Percentiles rank a stretch among this genome's conserved stretches.
Evolutionary conservation across 2,113 vertebrate species (phyloP).

Genomic region (Corapipo altera): DNA sequence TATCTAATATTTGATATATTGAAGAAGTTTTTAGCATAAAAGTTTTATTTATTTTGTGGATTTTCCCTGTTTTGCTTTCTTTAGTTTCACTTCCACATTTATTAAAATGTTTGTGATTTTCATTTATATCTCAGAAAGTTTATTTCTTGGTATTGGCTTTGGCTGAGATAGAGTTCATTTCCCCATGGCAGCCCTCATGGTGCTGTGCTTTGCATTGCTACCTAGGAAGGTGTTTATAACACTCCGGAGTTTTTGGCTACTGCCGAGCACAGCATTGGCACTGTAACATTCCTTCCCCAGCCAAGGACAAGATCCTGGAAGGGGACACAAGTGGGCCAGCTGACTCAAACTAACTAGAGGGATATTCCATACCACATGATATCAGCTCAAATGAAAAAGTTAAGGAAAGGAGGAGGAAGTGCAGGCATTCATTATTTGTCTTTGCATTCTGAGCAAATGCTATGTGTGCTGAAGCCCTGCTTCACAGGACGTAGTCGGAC

Average conservation of each 20-base stretch:
- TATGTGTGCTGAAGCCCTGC: neutral
- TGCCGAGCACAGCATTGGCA: neutral
- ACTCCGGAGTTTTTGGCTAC: neutral
- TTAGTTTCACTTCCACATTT: neutral
- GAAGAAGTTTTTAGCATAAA: neutral
- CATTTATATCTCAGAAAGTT: neutral
- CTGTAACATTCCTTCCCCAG: neutral
- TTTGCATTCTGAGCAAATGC: neutral
- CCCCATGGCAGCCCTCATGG: neutral
- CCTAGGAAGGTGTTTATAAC: neutral
- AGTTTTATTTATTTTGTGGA: neutral
- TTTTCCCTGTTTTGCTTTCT: neutral
- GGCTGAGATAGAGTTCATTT: neutral
- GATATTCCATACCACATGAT: neutral
- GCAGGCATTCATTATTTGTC: neutral
- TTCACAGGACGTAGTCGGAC: neutral
- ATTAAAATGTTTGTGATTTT: neutral
- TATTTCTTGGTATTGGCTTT: neutral
- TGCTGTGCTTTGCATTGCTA: neutral
- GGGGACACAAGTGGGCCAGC: neutral
- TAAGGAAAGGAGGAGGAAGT: neutral
- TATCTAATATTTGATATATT: accelerated
- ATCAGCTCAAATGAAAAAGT: neutral
- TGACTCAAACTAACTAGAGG: neutral
- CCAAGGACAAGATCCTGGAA: neutral